Conservation (phyloP, 1,140 invertebrate genomes). For the Drosophila kurseongensis region DNA sequence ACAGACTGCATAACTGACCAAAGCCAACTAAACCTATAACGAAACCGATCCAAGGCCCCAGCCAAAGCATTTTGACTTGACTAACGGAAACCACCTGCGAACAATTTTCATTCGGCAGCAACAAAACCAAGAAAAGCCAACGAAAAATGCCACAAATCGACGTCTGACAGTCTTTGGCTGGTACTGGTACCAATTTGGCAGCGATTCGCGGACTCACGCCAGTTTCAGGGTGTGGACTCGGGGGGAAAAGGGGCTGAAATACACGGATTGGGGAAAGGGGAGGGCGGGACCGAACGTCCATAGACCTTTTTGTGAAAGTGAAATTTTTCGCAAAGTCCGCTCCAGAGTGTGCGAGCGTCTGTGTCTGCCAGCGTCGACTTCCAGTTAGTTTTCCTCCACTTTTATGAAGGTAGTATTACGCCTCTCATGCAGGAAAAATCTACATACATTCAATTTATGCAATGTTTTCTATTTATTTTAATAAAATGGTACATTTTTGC, state of each 20-base stretch:
- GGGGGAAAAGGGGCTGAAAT: background rate
- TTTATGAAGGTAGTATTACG: conserved; percentile 15
- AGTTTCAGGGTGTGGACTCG: conserved; percentile 28
- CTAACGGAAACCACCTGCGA: conserved; percentile 74
- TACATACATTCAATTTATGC: background rate
- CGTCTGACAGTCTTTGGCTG: conserved; percentile 67
- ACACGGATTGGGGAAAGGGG: background rate
- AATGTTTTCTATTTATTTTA: background rate
- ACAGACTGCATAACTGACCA: conserved; percentile 28
- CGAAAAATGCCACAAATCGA: conserved; percentile 78
- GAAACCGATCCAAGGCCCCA: conserved; percentile 16
- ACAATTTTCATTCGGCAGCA: conserved; percentile 57
- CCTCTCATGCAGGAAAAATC: background rate
- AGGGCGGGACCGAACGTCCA: conserved; percentile 46
- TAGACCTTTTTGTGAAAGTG: conserved; percentile 80
- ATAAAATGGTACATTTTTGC: background rate
- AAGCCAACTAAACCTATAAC: conserved; percentile 9
- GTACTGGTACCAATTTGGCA: conserved; percentile 75
- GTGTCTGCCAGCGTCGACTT: conserved; percentile 41
- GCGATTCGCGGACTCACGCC: conserved; percentile 72
- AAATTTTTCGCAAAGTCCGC: conserved; percentile 58
- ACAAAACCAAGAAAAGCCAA: conserved; percentile 49
- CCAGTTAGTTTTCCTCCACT: conserved; percentile 58
- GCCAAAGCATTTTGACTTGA: conserved; percentile 36
- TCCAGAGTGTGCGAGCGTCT: conserved; percentile 20